phyloP scores from a whole-genome alignment of 2,113 vertebrate species.

The Crotalus tigris region DNA sequence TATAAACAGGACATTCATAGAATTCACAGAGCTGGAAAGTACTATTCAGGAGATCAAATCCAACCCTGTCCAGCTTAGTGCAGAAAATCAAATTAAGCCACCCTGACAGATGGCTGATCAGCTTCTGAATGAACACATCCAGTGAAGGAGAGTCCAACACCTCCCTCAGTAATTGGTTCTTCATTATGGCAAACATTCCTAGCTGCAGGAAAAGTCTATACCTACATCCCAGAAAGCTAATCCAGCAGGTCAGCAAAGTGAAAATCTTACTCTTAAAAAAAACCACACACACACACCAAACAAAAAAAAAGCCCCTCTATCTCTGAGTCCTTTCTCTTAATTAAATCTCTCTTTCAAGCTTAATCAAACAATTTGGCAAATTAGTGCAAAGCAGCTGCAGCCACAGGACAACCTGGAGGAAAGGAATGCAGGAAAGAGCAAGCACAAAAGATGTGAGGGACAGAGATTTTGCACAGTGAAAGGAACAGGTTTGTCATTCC shows the following conservation, averaged over 20 bases:
- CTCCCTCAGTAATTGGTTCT: background rate
- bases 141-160: background rate
- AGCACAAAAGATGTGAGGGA: background rate
- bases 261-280: background rate
- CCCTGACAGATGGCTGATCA: background rate
- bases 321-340: background rate
- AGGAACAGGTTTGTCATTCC: background rate
- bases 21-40: background rate
- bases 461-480: background rate
- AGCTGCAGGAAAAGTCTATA: background rate
- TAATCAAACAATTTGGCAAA: conserved; percentile 12
- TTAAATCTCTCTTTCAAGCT: conserved; percentile 11
- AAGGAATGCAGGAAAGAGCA: background rate
- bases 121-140: background rate
- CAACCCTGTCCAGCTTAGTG: background rate
- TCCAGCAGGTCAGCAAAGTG: background rate
- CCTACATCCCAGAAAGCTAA: background rate
- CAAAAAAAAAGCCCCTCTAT: background rate
- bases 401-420: background rate
- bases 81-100: background rate
- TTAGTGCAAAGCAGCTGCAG: background rate
- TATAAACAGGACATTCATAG: background rate
- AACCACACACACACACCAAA: too few species aligned
- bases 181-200: background rate
- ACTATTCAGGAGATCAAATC: background rate